Conservation (phyloP, 2,113 vertebrate species). For the Rhabdomys dilectus region DNA sequence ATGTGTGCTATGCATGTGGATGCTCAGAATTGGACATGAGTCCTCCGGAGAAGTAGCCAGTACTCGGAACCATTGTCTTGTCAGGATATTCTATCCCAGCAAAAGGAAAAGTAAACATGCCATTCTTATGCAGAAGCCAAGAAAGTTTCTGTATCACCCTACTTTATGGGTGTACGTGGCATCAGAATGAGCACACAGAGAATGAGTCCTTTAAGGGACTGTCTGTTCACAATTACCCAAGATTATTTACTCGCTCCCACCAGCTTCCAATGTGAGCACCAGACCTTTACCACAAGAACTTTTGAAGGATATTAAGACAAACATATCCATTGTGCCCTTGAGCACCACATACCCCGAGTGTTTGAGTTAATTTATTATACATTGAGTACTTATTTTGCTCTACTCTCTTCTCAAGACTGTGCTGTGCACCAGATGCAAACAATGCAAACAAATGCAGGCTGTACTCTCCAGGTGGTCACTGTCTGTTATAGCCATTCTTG, state of each 20-base stretch:
- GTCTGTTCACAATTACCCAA: neutral
- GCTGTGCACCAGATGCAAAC: neutral
- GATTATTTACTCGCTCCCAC: neutral
- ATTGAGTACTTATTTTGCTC: neutral
- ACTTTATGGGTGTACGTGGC: neutral
- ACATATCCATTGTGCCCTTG: neutral
- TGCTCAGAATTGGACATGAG: neutral
- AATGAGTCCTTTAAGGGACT: neutral
- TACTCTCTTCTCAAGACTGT: neutral
- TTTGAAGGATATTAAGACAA: neutral
- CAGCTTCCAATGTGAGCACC: neutral
- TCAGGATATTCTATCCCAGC: neutral
- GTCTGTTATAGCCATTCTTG: neutral
- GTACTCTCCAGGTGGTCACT: neutral
- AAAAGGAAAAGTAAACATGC: neutral
- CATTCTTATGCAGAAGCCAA: neutral
- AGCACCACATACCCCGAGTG: neutral
- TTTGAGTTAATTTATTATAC: slow-evolving; percentile 13
- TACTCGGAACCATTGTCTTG: no score
- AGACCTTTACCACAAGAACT: neutral
- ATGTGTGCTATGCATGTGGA: neutral
- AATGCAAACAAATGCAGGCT: neutral
- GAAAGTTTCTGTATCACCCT: neutral
- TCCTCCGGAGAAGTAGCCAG: neutral
- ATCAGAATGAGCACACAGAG: no score